phyloP scores from a whole-genome alignment of 2,888 invertebrate species.

The Sturmia bella region DNA sequence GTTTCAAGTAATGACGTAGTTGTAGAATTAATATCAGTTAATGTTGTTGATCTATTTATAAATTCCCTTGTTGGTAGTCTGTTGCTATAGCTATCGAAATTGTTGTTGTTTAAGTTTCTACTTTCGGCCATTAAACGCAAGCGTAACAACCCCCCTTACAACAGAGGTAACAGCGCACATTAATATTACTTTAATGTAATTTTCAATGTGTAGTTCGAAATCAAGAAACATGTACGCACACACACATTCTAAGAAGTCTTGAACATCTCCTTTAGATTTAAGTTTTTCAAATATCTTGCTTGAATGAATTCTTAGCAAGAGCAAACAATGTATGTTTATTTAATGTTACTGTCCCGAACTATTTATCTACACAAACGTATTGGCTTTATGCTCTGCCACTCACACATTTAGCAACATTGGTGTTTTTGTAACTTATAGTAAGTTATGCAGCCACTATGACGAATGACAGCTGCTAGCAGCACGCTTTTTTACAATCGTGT shows the following conservation, averaged over 20 bases:
- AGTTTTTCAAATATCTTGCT: constrained; percentile 30
- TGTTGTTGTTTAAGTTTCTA: constrained; percentile 68
- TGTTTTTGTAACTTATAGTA: constrained; percentile 41
- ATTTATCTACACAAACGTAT: constrained; percentile 40
- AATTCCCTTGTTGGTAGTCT: constrained; percentile 48
- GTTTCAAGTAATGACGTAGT: constrained; percentile 47
- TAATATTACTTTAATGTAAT: constrained; percentile 28
- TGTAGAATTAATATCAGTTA: constrained; percentile 45
- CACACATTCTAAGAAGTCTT: constrained; percentile 19
- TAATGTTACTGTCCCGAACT: constrained; percentile 48
- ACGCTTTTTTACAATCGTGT: constrained; percentile 55
- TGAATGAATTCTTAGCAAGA: constrained; percentile 54
- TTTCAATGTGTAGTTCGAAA: constrained; percentile 30
- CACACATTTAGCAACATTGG: constrained; percentile 7
- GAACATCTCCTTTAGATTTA: constrained; percentile 40
- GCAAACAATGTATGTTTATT: constrained; percentile 42
- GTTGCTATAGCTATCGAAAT: constrained; percentile 49
- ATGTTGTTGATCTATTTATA: constrained; percentile 55
- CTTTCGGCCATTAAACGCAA: constrained; percentile 72
- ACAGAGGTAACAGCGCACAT: constrained; percentile 52
- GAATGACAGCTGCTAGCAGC: constrained; percentile 66
- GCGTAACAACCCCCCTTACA: constrained; percentile 66
- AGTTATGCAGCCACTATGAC: constrained; percentile 62
- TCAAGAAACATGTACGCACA: constrained; percentile 26
- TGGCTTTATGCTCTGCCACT: constrained; percentile 1